A percentile compares a stretch with the other conserved stretches of the same genome.
Evolutionary conservation across 2,113 vertebrate species (phyloP).

Genomic region (Ramphastos sulfuratus): DNA sequence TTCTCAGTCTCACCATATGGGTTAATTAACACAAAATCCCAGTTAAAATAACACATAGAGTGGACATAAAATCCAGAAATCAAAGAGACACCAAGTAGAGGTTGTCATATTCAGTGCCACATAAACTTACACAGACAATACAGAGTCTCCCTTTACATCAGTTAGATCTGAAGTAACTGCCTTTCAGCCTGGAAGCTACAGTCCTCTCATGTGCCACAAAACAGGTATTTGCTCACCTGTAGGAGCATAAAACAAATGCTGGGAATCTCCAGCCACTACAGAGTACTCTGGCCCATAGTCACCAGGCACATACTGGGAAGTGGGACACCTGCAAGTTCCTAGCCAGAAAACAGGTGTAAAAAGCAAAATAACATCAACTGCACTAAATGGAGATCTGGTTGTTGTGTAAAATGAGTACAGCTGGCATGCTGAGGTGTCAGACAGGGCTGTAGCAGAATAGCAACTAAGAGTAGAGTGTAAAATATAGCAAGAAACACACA

Average conservation of each 20-base stretch:
- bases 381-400: not conserved
- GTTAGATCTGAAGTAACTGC: not conserved
- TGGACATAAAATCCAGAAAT: not conserved
- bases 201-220: not conserved
- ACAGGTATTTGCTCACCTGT: not conserved
- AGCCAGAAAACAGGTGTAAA: not conserved
- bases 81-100: not conserved
- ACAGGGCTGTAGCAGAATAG: conserved; percentile 10
- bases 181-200: not conserved
- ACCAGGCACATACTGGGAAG: not conserved
- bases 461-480: not conserved
- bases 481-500: not conserved
- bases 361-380: not conserved
- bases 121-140: not conserved
- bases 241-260: not conserved
- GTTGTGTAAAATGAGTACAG: not conserved
- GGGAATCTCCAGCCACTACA: rapidly evolving
- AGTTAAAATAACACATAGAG: not conserved
- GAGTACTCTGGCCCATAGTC: not conserved
- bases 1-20: conserved; percentile 37
- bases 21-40: conserved; percentile 57
- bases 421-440: conserved; percentile 41
- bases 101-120: not conserved
- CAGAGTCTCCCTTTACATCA: rapidly evolving
- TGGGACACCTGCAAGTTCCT: not conserved